phyloP scores from a whole-genome alignment of 2,888 invertebrate genomes.

The Oligia latruncula region DNA sequence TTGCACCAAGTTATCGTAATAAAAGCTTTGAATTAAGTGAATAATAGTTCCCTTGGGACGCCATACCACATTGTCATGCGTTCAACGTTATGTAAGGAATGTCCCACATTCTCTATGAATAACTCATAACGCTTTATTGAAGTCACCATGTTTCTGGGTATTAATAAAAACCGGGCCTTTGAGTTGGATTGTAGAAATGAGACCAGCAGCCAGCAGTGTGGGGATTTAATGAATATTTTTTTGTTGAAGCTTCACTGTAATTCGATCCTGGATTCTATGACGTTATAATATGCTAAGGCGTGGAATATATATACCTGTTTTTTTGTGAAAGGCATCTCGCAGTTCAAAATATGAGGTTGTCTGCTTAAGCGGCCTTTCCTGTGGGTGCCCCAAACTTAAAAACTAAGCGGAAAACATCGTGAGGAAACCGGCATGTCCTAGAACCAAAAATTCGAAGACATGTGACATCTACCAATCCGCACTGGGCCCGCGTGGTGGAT shows the following conservation, averaged over 20 bases:
- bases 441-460: too few species aligned
- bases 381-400: too few species aligned
- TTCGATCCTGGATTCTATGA: conserved; percentile 26
- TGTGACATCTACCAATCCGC: too few species aligned
- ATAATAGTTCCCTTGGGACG: conserved; percentile 62
- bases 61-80: conserved; percentile 56
- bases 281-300: conserved; percentile 1
- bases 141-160: conserved; percentile 57
- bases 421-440: too few species aligned
- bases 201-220: conserved; percentile 23
- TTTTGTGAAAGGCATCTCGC: too few species aligned
- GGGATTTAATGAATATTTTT: conserved; percentile 34
- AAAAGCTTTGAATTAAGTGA: conserved; percentile 63
- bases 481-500: too few species aligned
- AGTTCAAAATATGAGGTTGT: too few species aligned
- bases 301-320: too few species aligned
- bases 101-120: conserved; percentile 68
- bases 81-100: conserved; percentile 64
- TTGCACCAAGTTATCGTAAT: conserved; percentile 40
- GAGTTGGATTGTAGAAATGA: conserved; percentile 29
- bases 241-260: conserved; percentile 14
- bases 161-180: conserved; percentile 61
- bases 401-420: too few species aligned
- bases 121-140: conserved; percentile 71
- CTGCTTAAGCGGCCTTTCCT: too few species aligned